Base-by-base conservation (phyloP, 2,113 vertebrate species). In the Hassar affinis region DNA sequence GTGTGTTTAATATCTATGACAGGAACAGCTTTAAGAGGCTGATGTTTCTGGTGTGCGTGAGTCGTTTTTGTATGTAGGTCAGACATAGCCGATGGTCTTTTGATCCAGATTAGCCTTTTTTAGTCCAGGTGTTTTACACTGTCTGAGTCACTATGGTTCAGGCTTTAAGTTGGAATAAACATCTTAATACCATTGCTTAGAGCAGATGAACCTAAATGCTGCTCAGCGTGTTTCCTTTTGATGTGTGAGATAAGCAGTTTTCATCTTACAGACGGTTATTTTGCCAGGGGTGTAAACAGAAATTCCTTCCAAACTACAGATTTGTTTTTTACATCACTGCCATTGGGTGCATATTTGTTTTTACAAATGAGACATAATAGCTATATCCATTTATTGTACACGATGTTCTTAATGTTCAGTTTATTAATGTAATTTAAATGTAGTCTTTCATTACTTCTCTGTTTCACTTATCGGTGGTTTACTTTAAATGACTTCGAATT, bases 51-150 rank as follows among this genome's bases (percentile, higher is more conserved):
- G 18, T 35, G 52, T 68, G 51, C 27, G 52, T 77, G 78, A 77
- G 74, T 83, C 57, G 77, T 76, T 83, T 75, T 52, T 49, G 42
- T 56, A 76, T 83, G 45, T 83, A 83, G 81, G 81, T 76, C 72
- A 83, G 47, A 83, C 30, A 51, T 54, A 52, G 72, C 72, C 57
- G 22, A 54, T 22, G 22, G 72, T 66, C 45, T 83, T 83, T 56
- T 52, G 5, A 71, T 27, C 66, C 33, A 30, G 79, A 52, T 69
- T 38, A 68, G 20, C 51, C 35, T 27, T 81, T 22, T 68, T 45
- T 72, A 56, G 59, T 83, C 45, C 81, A 83, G 81, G 72, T 82
- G 71, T 59, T 83, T 75, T 75, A 62, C 22, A 51, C 42, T 49
- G 30, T n/a, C 42, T 77, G 56, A 52, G 59, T 61, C 81, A 47